Evolutionary conservation across 2,113 vertebrate species (phyloP), one percentile per base, ranked within the genome.

Genomic region (Apteryx mantelli): DNA sequence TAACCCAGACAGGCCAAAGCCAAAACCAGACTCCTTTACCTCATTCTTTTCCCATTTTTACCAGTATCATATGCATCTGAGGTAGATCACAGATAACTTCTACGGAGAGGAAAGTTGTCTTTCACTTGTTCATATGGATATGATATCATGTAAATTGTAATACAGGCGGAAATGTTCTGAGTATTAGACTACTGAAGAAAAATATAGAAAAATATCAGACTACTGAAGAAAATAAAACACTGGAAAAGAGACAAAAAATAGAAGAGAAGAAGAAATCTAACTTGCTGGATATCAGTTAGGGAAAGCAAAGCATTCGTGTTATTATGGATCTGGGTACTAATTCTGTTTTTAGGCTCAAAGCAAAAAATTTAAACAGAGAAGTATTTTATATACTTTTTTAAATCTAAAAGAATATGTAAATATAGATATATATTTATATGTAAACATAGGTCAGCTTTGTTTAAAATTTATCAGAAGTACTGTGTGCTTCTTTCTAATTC

Each of bases 391-490:
- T 87, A 81, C 78, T 58, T 91, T 50, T 74, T 55, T 73, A 86
- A 84, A 64, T 30, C 64, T 64, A 63, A 89, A 80, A 87, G 15
- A 86, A 66, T 89, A 56, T 34, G 20, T 56, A 44, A 88, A 88
- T 24, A 24, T 66, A 6, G 14, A 36, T 75, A 13, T 44, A 38
- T 53, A 69, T 73, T 73, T 88, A 19, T 77, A 30, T 32, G 13
- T 46, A 9, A 66, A 58, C 18, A 32, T 40, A 77, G 21, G 48
- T 79, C 25, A 88, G 50, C 36, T 71, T 87, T 89, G 58, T 50
- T 52, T 89, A 44, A 78, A 91, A 94, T 95, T 95, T 96, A 79
- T 46, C 34, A 78, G 82, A 63, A 44, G 69, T 82, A 70, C 69
- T 69, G 12, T 88, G 60, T 42, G 48, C 91, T 90, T 97, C 58